A percentile compares a stretch with the other conserved stretches of the same genome.
phyloP scores from a whole-genome alignment of 2,888 invertebrate species.

The Branchipolynoe longqiensis region DNA sequence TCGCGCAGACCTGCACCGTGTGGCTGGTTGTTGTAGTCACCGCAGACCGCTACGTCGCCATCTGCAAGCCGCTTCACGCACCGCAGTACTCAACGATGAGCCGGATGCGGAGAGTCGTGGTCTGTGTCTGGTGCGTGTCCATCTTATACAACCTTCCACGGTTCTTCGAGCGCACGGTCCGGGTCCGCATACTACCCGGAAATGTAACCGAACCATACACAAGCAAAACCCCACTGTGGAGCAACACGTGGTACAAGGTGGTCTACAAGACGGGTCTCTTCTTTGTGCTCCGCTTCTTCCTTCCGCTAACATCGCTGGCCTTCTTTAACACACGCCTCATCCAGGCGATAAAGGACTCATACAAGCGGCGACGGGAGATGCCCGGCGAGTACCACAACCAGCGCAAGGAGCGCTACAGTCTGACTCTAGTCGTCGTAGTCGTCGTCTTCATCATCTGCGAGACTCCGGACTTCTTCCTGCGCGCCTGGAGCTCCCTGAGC shows the following conservation, averaged over 20 bases:
- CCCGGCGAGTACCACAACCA: constrained; percentile 54
- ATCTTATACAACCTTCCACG: constrained; percentile 67
- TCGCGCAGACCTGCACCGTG: constrained; percentile 68
- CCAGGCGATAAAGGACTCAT: constrained; percentile 63
- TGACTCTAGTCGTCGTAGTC: constrained; percentile 67
- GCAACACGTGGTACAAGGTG: constrained; percentile 62
- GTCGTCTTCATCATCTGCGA: constrained; percentile 67
- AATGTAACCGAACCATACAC: constrained; percentile 56
- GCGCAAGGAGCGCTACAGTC: constrained; percentile 63
- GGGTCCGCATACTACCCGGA: background rate
- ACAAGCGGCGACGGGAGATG: constrained; percentile 50
- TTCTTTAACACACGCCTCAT: constrained; percentile 67
- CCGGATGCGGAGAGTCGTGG: constrained; percentile 62
- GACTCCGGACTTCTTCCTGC: constrained; percentile 66
- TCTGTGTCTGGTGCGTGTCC: constrained; percentile 63
- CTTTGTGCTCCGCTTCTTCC: constrained; percentile 65
- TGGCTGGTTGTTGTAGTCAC: constrained; percentile 69
- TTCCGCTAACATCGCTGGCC: constrained; percentile 65
- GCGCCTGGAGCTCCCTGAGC: constrained; percentile 64
- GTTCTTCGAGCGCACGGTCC: constrained; percentile 65
- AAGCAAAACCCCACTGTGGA: constrained; percentile 56
- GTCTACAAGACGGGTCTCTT: constrained; percentile 66
- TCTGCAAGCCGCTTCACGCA: constrained; percentile 66
- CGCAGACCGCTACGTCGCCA: constrained; percentile 67
- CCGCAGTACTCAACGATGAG: constrained; percentile 65